Conservation (phyloP, 2,797 vertebrate genomes). For the Oreortyx pictus region DNA sequence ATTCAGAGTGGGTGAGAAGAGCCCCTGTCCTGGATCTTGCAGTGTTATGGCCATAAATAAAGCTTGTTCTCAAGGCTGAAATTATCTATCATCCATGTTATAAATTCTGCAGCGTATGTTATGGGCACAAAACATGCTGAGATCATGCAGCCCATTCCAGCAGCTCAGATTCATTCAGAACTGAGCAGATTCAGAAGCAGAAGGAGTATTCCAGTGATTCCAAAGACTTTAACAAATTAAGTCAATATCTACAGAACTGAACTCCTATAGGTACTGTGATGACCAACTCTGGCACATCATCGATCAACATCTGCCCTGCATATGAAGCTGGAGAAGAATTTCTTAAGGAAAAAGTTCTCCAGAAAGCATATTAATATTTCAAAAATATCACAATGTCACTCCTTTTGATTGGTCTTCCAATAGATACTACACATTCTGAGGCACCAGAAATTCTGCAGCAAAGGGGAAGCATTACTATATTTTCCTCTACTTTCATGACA, state of each 20-base stretch:
- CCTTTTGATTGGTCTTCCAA: not conserved
- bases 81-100: fast-evolving
- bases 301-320: fast-evolving
- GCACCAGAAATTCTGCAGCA: not conserved
- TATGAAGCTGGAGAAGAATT: not conserved
- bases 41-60: not conserved
- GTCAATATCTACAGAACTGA: not conserved
- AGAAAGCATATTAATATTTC: not conserved
- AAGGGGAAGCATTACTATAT: not conserved
- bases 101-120: not conserved
- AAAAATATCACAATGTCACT: not conserved
- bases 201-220: not conserved
- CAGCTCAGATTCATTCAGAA: not conserved
- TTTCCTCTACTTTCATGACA: not conserved
- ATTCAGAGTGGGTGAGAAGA: not conserved
- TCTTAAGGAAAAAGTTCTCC: not conserved
- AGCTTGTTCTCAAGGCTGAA: not conserved
- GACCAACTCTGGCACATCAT: fast-evolving
- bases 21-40: not conserved
- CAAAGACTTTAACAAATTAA: not conserved
- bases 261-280: fast-evolving
- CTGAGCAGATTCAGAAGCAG: not conserved
- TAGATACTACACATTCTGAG: not conserved
- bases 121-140: not conserved
- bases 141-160: not conserved